A percentile compares a stretch with the other conserved stretches of the same genome.
These are phyloP conservation scores for Watsonalla binaria DNA, from an alignment of 2,888 invertebrate genomes.

Conservation along the genomic window DNA sequence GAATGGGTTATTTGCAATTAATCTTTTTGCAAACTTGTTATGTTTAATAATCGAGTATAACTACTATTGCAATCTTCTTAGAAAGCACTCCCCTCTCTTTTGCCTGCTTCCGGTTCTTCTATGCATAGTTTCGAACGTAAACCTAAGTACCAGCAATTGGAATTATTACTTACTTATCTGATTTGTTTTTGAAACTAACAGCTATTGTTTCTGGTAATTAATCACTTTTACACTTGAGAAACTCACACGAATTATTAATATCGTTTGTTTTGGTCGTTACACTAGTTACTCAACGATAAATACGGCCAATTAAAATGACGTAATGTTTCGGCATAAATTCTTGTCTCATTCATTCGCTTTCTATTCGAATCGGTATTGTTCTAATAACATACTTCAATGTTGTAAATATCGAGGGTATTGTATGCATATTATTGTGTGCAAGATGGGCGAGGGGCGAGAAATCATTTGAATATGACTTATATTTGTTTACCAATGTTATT, in stretches of 20 bases:
- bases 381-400: neutral
- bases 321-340: neutral
- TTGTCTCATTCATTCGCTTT: constrained; percentile 1
- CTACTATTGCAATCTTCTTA: too few relatives aligned
- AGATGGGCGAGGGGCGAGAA: neutral
- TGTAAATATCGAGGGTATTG: neutral
- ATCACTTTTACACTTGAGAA: neutral
- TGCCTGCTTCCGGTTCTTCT: too few relatives aligned
- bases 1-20: too few relatives aligned
- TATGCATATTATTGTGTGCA: neutral
- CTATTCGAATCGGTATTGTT: constrained; percentile 3
- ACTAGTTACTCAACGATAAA: neutral
- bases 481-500: too few relatives aligned
- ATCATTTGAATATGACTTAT: too few relatives aligned
- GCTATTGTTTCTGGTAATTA: neutral
- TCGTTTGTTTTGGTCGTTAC: constrained; percentile 22
- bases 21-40: too few relatives aligned
- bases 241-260: constrained; percentile 9
- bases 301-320: neutral
- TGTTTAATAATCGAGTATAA: too few relatives aligned
- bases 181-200: neutral
- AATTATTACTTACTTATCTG: neutral
- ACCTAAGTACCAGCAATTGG: too few relatives aligned
- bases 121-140: too few relatives aligned
- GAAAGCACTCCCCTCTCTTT: too few relatives aligned